Percentiles rank a stretch among this genome's conserved stretches.
Conservation (phyloP, 2,113 vertebrate species). For the Mixornis gularis region DNA sequence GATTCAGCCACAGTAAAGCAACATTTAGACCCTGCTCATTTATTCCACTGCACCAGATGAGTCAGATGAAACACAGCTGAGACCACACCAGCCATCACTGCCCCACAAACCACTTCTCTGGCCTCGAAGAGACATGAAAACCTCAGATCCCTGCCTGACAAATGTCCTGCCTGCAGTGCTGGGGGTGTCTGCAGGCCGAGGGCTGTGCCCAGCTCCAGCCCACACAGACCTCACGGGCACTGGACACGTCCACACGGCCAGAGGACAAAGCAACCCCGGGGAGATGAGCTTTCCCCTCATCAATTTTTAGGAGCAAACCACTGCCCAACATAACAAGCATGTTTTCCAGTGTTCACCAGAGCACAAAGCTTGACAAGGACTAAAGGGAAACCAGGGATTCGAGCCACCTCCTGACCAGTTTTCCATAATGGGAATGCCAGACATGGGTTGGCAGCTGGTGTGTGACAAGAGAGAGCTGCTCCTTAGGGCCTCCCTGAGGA, state of each 20-base stretch:
- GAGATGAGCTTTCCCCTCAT: not conserved
- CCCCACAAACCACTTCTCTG: not conserved
- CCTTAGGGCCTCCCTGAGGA: not conserved
- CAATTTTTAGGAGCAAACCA: not conserved
- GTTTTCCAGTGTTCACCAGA: not conserved
- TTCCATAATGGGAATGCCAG: not conserved
- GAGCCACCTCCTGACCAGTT: not conserved
- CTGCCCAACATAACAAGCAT: not conserved
- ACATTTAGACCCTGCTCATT: conserved; percentile 14
- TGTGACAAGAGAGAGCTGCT: not conserved
- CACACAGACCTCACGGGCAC: not conserved
- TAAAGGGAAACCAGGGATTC: not conserved
- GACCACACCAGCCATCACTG: conserved; percentile 8
- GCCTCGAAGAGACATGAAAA: not conserved
- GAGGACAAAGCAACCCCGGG: not conserved
- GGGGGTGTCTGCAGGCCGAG: not conserved
- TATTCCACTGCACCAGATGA: conserved; percentile 41
- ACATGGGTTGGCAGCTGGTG: not conserved
- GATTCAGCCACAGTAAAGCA: conserved; percentile 21
- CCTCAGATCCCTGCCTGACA: not conserved
- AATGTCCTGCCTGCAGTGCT: not conserved
- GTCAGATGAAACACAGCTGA: conserved; percentile 43
- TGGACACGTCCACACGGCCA: not conserved
- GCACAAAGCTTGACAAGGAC: not conserved
- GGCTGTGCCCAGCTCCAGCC: not conserved